A percentile compares a stretch with the other conserved stretches of the same genome.
phyloP scores from a whole-genome alignment of 2,797 vertebrate species.

The Lacerta bilineata region DNA sequence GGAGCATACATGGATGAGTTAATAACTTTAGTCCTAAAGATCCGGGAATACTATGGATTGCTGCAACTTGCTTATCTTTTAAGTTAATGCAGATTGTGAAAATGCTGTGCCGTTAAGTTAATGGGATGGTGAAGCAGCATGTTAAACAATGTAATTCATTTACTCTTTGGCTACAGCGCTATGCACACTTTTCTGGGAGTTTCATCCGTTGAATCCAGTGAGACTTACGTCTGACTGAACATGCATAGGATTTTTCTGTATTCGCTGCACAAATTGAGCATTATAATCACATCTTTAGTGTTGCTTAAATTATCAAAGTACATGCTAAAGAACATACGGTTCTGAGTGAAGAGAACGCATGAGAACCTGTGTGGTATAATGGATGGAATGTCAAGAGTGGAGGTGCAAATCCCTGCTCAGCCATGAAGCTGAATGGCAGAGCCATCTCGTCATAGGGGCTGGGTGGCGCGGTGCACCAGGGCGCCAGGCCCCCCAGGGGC shows the following conservation, averaged over 20 bases:
- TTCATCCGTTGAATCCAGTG: background rate
- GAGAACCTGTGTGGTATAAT: background rate
- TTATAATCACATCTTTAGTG: background rate
- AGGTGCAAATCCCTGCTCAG: background rate
- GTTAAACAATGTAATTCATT: background rate
- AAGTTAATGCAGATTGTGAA: conserved; percentile 11
- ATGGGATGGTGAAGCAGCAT: background rate
- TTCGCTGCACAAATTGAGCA: background rate
- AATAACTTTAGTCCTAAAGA: conserved; percentile 8
- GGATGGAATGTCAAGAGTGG: no score
- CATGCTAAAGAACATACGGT: background rate
- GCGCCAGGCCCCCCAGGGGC: no score
- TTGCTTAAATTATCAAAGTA: background rate
- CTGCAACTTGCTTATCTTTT: background rate
- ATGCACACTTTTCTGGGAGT: background rate
- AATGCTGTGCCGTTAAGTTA: background rate
- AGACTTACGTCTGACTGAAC: background rate
- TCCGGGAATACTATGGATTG: background rate
- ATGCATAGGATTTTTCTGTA: background rate
- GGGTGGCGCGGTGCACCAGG: no score
- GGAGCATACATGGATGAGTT: background rate
- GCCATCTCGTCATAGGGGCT: no score
- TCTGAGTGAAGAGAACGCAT: background rate
- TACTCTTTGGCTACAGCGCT: background rate
- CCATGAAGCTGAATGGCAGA: background rate